phyloP scores from a whole-genome alignment of 2,113 vertebrate genomes.

The Oreochromis tanganicae region DNA sequence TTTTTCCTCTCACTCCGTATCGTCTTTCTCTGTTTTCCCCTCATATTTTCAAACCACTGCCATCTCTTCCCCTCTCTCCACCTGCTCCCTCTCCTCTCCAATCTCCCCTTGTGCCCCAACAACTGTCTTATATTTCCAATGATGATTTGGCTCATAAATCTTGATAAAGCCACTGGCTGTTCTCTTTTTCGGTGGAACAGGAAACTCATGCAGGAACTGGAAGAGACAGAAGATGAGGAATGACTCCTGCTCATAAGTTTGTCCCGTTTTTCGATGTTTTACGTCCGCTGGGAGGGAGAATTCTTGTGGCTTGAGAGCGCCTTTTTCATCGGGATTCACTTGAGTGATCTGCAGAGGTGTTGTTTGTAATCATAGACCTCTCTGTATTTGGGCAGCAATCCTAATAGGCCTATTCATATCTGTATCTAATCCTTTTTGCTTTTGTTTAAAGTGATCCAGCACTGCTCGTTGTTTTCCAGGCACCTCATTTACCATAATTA shows the following conservation, averaged over 20 bases:
- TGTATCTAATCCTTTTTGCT: not conserved
- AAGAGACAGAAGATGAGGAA: constrained; percentile 55
- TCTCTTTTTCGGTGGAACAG: constrained; percentile 62
- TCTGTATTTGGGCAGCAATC: not conserved
- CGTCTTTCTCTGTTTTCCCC: not conserved
- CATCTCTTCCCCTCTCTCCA: not conserved
- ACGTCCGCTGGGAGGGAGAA: not conserved
- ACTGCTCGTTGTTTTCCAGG: not conserved
- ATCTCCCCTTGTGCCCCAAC: constrained; percentile 32
- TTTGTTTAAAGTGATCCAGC: not conserved
- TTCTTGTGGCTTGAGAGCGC: not conserved
- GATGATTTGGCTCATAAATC: constrained; percentile 70
- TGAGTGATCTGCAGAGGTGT: not conserved
- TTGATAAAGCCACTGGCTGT: constrained; percentile 68
- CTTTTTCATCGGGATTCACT: not conserved
- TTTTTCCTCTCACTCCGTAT: not conserved
- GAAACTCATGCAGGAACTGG: constrained; percentile 52
- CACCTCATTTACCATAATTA: not conserved
- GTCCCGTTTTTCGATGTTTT: constrained; percentile 39
- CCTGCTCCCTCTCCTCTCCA: not conserved
- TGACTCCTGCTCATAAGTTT: constrained; percentile 28
- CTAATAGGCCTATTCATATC: not conserved
- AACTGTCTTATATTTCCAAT: constrained; percentile 72
- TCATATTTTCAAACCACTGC: not conserved
- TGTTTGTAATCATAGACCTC: not conserved